Evolutionary conservation across 1,140 invertebrate genomes (phyloP), one percentile per base, ranked within the genome.

Genomic region (Onthophagus taurus): DNA sequence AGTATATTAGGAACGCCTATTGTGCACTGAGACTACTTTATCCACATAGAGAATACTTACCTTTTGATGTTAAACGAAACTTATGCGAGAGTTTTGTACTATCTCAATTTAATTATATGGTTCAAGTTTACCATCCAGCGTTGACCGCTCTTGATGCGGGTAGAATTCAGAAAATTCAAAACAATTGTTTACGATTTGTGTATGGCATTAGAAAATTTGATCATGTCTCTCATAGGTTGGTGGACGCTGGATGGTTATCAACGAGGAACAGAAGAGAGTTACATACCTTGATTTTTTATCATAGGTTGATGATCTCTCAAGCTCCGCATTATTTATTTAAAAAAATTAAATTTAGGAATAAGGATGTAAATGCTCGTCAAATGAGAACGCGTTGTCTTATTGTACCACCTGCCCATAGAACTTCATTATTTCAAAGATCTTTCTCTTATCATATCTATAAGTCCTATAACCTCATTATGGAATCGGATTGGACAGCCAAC

Each of bases 241-340:
- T 16, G 13, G 42, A 44, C 8, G 6, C 31, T 5, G 14, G 21
- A 8, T 31, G 41, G 16, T 14, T 42, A 13, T 16, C 6, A 7
- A 31, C 31, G 41, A 42, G 31, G 5, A 42, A 42, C 11, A 14
- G 41, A 20, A n/a, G n/a, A n/a, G n/a, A n/a, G n/a, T n/a, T n/a
- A n/a, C n/a, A n/a, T n/a, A n/a, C n/a, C n/a, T n/a, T n/a, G n/a
- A n/a, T n/a, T n/a, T n/a, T n/a, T n/a, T n/a, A n/a, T n/a, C n/a
- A n/a, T n/a, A n/a, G n/a, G n/a, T n/a, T n/a, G n/a, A n/a, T n/a
- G n/a, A n/a, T n/a, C n/a, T n/a, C n/a, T n/a, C n/a, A n/a, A n/a
- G n/a, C n/a, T n/a, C n/a, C n/a, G n/a, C n/a, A n/a, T n/a, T n/a
- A n/a, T n/a, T n/a, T n/a, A n/a, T n/a, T n/a, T n/a, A n/a, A n/a